These are phyloP conservation scores for Araneus ventricosus DNA, from an alignment of 1,140 invertebrate species.

Conservation along the genomic window DNA sequence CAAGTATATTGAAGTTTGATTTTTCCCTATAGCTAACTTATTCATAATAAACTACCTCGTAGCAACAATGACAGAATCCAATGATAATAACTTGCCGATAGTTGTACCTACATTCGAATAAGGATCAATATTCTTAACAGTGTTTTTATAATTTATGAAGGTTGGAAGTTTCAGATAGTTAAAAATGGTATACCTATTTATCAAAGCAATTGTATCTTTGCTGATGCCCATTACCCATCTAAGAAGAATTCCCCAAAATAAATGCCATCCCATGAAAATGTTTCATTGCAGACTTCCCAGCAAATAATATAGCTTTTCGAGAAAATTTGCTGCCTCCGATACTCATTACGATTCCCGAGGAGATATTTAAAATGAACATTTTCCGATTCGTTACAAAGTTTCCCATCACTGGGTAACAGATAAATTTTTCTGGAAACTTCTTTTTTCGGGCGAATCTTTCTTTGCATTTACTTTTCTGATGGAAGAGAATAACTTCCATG, in stretches of 20 bases:
- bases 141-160: no score
- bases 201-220: not conserved
- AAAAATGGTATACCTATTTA: not conserved
- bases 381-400: slow-evolving; percentile 16
- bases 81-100: no score
- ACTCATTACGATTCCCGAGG: slow-evolving; percentile 3
- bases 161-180: not conserved
- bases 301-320: not conserved
- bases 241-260: not conserved
- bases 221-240: not conserved
- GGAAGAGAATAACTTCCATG: not conserved
- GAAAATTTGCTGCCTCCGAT: not conserved
- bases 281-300: not conserved
- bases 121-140: no score
- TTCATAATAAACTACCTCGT: no score
- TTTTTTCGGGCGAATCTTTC: not conserved
- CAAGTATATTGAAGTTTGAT: no score
- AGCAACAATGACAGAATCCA: no score
- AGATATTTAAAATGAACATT: slow-evolving; percentile 21
- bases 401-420: not conserved
- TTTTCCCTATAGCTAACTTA: no score
- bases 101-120: no score
- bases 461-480: not conserved
- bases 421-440: not conserved
- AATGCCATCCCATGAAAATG: not conserved